Base-by-base conservation (phyloP, 2,888 invertebrate species). In the Pseudococcus viburni region DNA sequence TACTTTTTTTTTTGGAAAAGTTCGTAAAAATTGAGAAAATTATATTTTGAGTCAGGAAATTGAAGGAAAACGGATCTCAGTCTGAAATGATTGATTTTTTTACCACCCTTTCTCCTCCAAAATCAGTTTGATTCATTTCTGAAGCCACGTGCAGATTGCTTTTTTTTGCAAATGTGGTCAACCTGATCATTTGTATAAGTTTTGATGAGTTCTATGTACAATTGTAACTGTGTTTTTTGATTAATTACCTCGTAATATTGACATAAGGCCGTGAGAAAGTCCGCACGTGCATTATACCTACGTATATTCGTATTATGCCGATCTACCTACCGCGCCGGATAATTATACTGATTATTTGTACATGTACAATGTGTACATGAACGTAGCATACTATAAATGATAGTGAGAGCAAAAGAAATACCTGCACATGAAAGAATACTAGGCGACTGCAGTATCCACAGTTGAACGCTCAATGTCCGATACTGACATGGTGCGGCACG, bases 161-260 rank as follows among this genome's bases (percentile, higher is more conserved):
- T 19, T 19, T 19, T 59, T 59, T 19, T 55, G 0, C 51, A 51
- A 59, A 59, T 19, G 19, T 33, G 26, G 26, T 33, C 26, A 6
- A 19, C 19, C 51, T 51, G 15, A 17, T 12, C 9, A 59, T 59
- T 19, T 59, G 19, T 19, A 55, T 19, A n/a, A n/a, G n/a, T n/a
- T n/a, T n/a, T n/a, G n/a, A n/a, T n/a, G n/a, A n/a, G n/a, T n/a
- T n/a, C n/a, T 59, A 59, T 19, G 59, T 5, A 59, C 7, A 59
- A 59, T 6, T 7, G 19, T 19, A 8, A 26, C 68, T 73, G 12
- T 6, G 2, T 22, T 19, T 17, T 73, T 73, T 73, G 68, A 73
- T 73, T 73, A 73, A 73, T 73, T 26, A 73, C 68, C 68, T 73
- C 68, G 68, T 73, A 73, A 73, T 73, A 73, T 73, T 73, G 68